phyloP scores from a whole-genome alignment of 2,797 vertebrate genomes.

The Labroides dimidiatus region DNA sequence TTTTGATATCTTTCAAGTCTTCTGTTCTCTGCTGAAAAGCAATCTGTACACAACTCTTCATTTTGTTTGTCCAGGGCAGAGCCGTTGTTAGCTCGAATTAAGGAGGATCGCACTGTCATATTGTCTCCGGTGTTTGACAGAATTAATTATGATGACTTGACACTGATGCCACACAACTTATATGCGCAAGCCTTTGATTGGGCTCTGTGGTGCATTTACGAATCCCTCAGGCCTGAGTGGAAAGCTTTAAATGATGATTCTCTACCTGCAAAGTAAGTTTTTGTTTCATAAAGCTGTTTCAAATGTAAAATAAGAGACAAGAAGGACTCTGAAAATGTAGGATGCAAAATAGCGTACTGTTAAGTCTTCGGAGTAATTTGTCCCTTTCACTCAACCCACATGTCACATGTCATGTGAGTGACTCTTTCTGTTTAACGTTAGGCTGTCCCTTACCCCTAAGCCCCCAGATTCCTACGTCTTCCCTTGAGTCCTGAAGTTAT shows the following conservation, averaged over 20 bases:
- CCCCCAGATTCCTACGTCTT: too few species aligned
- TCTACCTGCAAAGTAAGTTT: constrained; percentile 82
- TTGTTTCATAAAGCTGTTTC: too few species aligned
- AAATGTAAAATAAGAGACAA: too few species aligned
- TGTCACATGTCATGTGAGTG: too few species aligned
- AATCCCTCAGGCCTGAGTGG: constrained; percentile 77
- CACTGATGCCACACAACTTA: constrained; percentile 34
- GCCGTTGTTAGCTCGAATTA: constrained; percentile 83
- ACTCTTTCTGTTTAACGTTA: too few species aligned
- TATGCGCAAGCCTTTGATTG: constrained; percentile 84
- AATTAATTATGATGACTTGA: constrained; percentile 79
- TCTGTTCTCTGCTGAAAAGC: background rate
- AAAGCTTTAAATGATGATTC: constrained; percentile 75
- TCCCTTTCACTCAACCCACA: too few species aligned
- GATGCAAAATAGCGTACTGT: too few species aligned
- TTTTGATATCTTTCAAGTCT: background rate
- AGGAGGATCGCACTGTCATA: constrained; percentile 83
- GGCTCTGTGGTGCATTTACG: constrained; percentile 85
- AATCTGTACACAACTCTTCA: background rate
- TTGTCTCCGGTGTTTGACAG: constrained; percentile 85
- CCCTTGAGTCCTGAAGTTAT: too few species aligned
- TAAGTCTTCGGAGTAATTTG: too few species aligned
- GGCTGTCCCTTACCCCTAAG: too few species aligned
- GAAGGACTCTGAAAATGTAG: too few species aligned
- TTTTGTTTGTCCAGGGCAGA: constrained; percentile 78